Evolutionary conservation across 2,888 invertebrate genomes (phyloP).

Genomic region (Thalpophila matura): DNA sequence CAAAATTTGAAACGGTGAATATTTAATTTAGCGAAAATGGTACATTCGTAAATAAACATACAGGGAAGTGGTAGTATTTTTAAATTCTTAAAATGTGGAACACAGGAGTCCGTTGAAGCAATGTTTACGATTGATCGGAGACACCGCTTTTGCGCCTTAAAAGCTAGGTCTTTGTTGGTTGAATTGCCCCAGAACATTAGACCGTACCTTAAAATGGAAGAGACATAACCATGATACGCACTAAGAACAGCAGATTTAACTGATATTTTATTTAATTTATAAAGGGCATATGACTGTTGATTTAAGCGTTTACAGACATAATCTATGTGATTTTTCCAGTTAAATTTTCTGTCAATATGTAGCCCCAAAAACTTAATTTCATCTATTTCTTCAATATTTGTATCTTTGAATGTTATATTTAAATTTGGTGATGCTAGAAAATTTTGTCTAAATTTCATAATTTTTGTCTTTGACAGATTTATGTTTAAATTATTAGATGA

Average conservation of each 20-base stretch:
- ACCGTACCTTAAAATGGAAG: not conserved
- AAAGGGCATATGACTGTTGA: too few species aligned
- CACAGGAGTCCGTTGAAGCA: not conserved
- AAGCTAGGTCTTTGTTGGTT: constrained; percentile 1
- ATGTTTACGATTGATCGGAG: constrained; percentile 1
- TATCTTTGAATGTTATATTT: constrained; percentile 1
- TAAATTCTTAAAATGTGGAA: not conserved
- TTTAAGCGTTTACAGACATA: too few species aligned
- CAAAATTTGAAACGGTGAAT: too few species aligned
- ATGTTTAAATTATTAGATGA: not conserved
- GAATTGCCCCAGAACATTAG: too few species aligned
- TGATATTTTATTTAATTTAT: not conserved
- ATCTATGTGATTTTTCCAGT: too few species aligned
- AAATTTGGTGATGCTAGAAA: not conserved
- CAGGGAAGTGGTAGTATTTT: not conserved
- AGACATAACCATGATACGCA: not conserved
- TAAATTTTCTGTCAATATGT: too few species aligned
- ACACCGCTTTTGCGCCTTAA: not conserved
- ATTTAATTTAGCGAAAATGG: too few species aligned
- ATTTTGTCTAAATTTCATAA: not conserved
- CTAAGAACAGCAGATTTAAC: not conserved
- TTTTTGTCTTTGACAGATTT: constrained; percentile 2
- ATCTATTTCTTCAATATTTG: not conserved
- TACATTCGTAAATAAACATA: not conserved
- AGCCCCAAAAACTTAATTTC: not conserved